Evolutionary conservation across 1,140 invertebrate genomes (phyloP).

Genomic region (Arctopsyche grandis): DNA sequence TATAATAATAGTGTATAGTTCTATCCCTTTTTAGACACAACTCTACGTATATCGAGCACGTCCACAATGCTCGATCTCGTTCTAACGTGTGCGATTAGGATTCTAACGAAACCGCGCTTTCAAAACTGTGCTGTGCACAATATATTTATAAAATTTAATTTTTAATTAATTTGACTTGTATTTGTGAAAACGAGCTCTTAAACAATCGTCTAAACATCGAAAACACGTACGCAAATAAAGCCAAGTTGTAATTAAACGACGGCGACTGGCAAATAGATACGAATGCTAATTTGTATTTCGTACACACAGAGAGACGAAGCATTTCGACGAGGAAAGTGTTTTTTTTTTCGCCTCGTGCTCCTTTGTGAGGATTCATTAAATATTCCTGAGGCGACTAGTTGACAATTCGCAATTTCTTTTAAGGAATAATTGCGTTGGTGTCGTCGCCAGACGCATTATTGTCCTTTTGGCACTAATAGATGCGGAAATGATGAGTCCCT

Average conservation of each 20-base stretch:
- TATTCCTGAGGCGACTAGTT: conserved; percentile 9
- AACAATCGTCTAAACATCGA: conserved; percentile 3
- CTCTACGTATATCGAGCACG: background rate
- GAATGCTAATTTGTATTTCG: conserved; percentile 32
- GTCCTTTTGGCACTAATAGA: conserved; percentile 14
- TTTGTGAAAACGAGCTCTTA: background rate
- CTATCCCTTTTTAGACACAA: background rate
- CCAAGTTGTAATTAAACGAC: background rate
- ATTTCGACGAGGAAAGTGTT: conserved; percentile 2
- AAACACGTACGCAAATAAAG: conserved; percentile 22
- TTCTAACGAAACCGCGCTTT: background rate
- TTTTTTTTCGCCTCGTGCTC: background rate
- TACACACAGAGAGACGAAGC: background rate
- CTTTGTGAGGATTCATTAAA: conserved; percentile 24
- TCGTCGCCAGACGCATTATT: conserved; percentile 26
- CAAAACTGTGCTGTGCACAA: background rate
- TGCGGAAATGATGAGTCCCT: conserved; percentile 25
- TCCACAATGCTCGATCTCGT: conserved; percentile 8
- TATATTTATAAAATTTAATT: background rate
- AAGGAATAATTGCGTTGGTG: conserved; percentile 36
- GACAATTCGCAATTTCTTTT: conserved; percentile 33
- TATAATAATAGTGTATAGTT: background rate
- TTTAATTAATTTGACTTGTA: background rate
- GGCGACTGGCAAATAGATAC: background rate
- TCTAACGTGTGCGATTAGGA: conserved; percentile 19